Percentiles rank a stretch among this genome's conserved stretches.
Evolutionary conservation across 1,140 invertebrate genomes (phyloP).

Genomic region (Drosophila ogumai): DNA sequence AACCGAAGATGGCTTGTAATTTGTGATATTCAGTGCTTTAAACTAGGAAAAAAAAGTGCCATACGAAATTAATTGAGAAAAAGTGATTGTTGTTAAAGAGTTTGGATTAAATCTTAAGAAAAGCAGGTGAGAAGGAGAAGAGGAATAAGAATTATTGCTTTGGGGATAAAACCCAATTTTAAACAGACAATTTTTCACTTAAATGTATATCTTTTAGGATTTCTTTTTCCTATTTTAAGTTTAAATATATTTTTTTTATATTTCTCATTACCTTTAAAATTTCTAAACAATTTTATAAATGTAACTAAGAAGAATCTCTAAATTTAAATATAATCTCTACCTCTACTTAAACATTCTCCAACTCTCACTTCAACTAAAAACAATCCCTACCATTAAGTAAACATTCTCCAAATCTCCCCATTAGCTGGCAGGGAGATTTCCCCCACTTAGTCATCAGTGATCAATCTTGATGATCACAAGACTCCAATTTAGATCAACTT

Average conservation of each 20-base stretch:
- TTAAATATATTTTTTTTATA: background rate
- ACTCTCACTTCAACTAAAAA: background rate
- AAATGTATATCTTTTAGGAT: background rate
- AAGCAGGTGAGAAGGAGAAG: constrained; percentile 11
- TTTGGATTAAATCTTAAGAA: background rate
- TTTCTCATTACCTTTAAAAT: no score
- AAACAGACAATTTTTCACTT: no score
- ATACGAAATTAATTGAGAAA: background rate
- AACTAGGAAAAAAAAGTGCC: background rate
- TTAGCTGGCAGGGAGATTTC: constrained; percentile 9
- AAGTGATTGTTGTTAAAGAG: background rate
- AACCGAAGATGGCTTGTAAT: constrained; percentile 30
- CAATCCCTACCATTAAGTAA: background rate
- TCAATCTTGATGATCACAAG: constrained; percentile 57
- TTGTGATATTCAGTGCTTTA: constrained; percentile 27
- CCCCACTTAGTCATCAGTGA: constrained; percentile 34
- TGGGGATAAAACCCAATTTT: background rate
- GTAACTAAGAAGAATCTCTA: background rate
- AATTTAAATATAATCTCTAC: no score
- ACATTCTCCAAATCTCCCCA: background rate
- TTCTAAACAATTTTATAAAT: background rate
- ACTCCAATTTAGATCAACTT: constrained; percentile 55
- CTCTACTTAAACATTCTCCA: background rate
- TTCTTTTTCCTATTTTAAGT: background rate
- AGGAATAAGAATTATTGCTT: background rate